These are phyloP conservation scores for Drosophila pseudoananassae DNA, from an alignment of 1,140 invertebrate species.

Conservation along the genomic window DNA sequence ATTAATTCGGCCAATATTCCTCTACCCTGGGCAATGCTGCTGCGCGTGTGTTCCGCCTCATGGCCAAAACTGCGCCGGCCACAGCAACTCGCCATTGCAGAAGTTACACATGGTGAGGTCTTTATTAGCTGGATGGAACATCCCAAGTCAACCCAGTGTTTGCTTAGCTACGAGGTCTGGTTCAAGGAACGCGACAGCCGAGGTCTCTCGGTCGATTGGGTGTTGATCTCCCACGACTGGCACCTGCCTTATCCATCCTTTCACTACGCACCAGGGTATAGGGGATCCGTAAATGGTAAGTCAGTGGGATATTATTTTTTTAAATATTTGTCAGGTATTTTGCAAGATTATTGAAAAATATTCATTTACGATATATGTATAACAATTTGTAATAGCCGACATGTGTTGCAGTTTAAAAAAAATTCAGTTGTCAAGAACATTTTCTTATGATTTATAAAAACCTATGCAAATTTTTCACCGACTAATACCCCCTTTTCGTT, in stretches of 20 bases:
- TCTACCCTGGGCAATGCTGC: constrained; percentile 67
- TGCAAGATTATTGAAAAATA: too few species aligned
- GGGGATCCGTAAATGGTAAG: constrained; percentile 67
- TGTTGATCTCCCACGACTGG: constrained; percentile 56
- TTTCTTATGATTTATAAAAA: too few species aligned
- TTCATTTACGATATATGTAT: too few species aligned
- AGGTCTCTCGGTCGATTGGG: constrained; percentile 49
- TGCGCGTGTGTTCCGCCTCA: constrained; percentile 71
- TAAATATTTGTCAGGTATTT: too few species aligned
- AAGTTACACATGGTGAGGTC: constrained; percentile 67
- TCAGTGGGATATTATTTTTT: neutral
- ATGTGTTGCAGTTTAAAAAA: too few species aligned
- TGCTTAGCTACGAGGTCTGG: constrained; percentile 80
- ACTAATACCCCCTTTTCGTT: neutral
- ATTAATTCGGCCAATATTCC: constrained; percentile 68
- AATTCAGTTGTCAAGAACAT: too few species aligned
- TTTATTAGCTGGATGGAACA: constrained; percentile 76
- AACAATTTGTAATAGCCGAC: too few species aligned
- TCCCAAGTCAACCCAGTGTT: constrained; percentile 60
- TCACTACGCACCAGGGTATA: constrained; percentile 58
- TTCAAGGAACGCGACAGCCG: constrained; percentile 50
- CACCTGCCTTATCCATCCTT: constrained; percentile 82
- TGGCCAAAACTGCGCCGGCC: constrained; percentile 57
- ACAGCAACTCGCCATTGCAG: constrained; percentile 54
- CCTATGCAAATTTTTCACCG: too few species aligned